Evolutionary conservation across 2,113 vertebrate genomes (phyloP).

Genomic region (Myrmecobius fasciatus): DNA sequence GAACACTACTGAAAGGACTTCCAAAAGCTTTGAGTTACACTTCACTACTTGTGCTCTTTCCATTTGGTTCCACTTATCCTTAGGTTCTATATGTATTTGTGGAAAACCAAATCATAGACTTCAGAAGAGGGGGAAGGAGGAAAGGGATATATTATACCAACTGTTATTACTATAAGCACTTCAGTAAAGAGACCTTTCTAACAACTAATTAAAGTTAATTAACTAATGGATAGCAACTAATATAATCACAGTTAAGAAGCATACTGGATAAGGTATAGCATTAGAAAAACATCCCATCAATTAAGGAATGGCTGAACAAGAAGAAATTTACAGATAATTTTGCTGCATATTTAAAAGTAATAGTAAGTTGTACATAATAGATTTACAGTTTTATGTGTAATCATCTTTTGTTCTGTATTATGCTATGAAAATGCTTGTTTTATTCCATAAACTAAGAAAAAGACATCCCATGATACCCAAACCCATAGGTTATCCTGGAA

Average conservation of each 20-base stretch:
- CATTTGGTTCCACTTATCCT: not conserved
- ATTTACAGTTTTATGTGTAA: no score
- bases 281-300: not conserved
- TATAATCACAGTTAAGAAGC: not conserved
- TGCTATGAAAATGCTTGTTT: no score
- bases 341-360: no score
- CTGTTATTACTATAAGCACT: not conserved
- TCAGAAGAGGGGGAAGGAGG: not conserved
- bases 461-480: not conserved
- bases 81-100: not conserved
- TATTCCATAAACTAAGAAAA: no score
- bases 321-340: no score
- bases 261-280: not conserved
- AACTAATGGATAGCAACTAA: not conserved
- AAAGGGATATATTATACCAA: not conserved
- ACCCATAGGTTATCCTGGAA: not conserved
- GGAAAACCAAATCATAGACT: not conserved
- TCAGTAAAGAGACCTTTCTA: not conserved
- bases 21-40: not conserved
- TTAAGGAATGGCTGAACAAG: no score
- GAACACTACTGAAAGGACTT: not conserved
- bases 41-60: not conserved
- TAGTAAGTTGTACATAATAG: no score
- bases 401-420: no score
- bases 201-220: not conserved